Evolutionary conservation across 2,888 invertebrate genomes (phyloP), one percentile per base, ranked within the genome.

Genomic region (Callinectes sapidus): DNA sequence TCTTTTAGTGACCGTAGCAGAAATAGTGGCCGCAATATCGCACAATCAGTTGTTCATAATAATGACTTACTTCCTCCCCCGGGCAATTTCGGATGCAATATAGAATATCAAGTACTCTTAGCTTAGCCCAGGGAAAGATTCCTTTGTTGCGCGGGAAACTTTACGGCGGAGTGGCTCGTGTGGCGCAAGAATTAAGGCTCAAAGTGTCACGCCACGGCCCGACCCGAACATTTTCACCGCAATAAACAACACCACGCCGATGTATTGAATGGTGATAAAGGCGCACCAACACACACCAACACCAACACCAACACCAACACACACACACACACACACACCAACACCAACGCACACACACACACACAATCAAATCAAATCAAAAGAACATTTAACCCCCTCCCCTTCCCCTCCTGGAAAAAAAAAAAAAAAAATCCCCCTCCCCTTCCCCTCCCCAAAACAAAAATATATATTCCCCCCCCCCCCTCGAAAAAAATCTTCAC

Each of bases 61-160:
- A 81, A 81, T 81, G 35, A 81, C 81, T 35, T 81, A 81, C 35
- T n/a, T 81, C 81, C 81, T 81, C 16, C 16, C 16, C 81, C 16
- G 32, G 81, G 81, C 81, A 81, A 81, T 81, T 35, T 81, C 81
- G 81, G 81, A 81, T 35, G 81, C 81, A 32, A 81, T 81, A 81
- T 81, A 81, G 81, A 81, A 81, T 81, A 81, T 81, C 81, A 81
- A 81, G 81, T 81, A 81, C 81, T 81, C 81, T 81, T 81, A 81
- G 81, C 81, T 81, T 81, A 81, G 81, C 81, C 81, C 35, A 32
- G 81, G 81, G 35, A 81, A 81, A 81, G 81, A 81, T 35, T 81
- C 81, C 18, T 81, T 81, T 81, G 81, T 81, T 81, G 81, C 16
- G 81, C 32, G 81, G 81, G 35, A 81, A 32, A 81, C 35, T 81